Conservation (phyloP, 2,888 invertebrate genomes). For the Diarsia mendica region DNA sequence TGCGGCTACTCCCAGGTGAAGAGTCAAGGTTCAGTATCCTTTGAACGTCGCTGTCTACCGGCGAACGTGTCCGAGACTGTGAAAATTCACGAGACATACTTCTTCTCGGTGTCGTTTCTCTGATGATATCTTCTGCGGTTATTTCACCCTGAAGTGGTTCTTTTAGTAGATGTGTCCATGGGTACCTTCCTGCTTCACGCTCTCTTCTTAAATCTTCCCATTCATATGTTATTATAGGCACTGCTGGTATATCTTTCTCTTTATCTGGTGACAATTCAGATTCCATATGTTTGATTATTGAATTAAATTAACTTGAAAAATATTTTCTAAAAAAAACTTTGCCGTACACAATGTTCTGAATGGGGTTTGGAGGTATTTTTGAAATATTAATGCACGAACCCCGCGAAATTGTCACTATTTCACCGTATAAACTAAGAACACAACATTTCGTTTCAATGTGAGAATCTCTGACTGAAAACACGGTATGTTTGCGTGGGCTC, state of each 20-base stretch:
- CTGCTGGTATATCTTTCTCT: constrained; percentile 90
- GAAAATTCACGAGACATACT: constrained; percentile 88
- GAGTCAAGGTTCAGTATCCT: constrained; percentile 87
- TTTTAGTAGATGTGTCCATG: constrained; percentile 95
- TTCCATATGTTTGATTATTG: constrained; percentile 87
- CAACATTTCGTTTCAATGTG: constrained; percentile 88
- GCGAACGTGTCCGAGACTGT: constrained; percentile 86
- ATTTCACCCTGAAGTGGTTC: constrained; percentile 89
- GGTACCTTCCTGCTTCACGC: constrained; percentile 93
- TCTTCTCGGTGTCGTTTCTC: constrained; percentile 85
- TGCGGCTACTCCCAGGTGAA: constrained; percentile 88
- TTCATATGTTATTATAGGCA: constrained; percentile 94
- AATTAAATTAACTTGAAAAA: constrained; percentile 62
- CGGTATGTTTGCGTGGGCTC: constrained; percentile 88
- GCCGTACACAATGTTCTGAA: constrained; percentile 63
- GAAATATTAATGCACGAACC: constrained; percentile 76
- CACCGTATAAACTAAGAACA: constrained; percentile 87
- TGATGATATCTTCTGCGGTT: constrained; percentile 88
- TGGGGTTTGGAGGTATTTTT: constrained; percentile 51
- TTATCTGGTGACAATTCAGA: constrained; percentile 90
- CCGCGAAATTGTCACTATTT: constrained; percentile 81
- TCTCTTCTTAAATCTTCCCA: constrained; percentile 95
- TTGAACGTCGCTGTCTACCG: constrained; percentile 80
- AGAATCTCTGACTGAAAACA: constrained; percentile 88
- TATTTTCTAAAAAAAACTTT: constrained; percentile 61